A percentile compares a stretch with the other conserved stretches of the same genome.
Conservation (phyloP, 2,113 vertebrate species). For the Campylomormyrus tamandua region DNA sequence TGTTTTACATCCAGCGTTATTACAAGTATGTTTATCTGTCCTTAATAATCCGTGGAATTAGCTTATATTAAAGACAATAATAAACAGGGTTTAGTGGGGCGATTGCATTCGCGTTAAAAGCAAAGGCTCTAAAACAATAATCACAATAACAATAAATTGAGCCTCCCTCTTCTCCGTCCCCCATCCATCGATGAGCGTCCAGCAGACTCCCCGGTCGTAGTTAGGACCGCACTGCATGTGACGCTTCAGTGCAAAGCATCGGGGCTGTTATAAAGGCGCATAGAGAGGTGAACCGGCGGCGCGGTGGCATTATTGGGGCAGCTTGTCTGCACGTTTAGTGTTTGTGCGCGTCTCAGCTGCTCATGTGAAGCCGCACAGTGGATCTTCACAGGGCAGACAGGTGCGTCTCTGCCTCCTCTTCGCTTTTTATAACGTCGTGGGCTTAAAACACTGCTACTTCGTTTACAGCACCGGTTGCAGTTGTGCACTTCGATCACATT, state of each 20-base stretch:
- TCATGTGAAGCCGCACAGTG: slow-evolving; percentile 21
- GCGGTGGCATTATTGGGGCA: slow-evolving; percentile 11
- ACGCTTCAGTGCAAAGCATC: background rate
- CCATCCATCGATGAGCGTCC: background rate
- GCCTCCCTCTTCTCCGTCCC: background rate
- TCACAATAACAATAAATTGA: background rate
- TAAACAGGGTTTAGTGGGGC: background rate
- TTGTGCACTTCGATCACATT: slow-evolving; percentile 18
- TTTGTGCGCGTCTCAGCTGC: slow-evolving; percentile 20
- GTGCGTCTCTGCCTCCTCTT: slow-evolving; percentile 36
- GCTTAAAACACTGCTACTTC: background rate
- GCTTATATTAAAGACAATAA: background rate
- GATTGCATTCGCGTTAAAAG: background rate
- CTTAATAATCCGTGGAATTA: background rate
- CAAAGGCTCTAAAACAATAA: background rate
- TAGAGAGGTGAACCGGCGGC: background rate
- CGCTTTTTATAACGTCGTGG: background rate
- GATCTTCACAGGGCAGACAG: slow-evolving; percentile 49
- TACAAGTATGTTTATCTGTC: slow-evolving; percentile 3
- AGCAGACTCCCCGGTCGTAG: background rate
- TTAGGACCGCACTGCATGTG: background rate
- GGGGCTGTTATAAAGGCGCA: background rate
- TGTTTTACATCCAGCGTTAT: background rate
- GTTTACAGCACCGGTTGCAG: background rate
- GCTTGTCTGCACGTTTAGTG: slow-evolving; percentile 18